phyloP scores from a whole-genome alignment of 2,113 vertebrate genomes.

The Turdus rufiventris region DNA sequence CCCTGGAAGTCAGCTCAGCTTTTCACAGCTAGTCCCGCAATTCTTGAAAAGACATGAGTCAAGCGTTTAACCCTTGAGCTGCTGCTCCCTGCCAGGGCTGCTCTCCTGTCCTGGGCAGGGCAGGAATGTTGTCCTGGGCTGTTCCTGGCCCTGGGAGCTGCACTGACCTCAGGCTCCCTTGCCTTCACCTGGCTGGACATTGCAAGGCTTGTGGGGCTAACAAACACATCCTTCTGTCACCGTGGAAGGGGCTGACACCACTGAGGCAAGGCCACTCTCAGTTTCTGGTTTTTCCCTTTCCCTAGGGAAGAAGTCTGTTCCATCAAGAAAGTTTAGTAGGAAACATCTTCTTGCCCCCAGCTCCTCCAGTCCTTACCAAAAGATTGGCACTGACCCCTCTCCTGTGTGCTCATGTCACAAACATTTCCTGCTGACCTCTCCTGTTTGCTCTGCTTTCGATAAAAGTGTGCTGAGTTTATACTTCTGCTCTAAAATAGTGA shows the following conservation, averaged over 20 bases:
- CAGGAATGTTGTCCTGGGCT: not conserved
- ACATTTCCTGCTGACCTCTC: not conserved
- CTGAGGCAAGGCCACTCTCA: not conserved
- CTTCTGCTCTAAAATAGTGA: conserved; percentile 8
- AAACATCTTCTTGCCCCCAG: not conserved
- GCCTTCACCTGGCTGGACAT: not conserved
- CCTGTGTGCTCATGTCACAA: not conserved
- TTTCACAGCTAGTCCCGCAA: not conserved
- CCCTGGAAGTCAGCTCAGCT: conserved; percentile 24
- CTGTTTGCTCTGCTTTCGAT: conserved; percentile 3
- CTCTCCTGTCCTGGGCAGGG: not conserved
- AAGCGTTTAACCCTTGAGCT: not conserved
- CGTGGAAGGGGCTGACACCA: not conserved
- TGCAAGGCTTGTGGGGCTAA: not conserved
- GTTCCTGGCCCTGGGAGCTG: not conserved
- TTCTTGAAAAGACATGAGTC: not conserved
- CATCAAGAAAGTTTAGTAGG: not conserved
- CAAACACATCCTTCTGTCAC: not conserved
- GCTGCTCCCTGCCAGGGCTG: not conserved
- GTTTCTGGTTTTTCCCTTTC: not conserved
- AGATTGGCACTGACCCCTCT: not conserved
- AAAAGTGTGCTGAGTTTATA: conserved; percentile 16
- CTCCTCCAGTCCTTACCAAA: not conserved
- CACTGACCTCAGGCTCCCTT: not conserved
- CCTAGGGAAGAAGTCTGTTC: not conserved